phyloP scores from a whole-genome alignment of 2,888 invertebrate genomes.

The Oeneis ivallda region DNA sequence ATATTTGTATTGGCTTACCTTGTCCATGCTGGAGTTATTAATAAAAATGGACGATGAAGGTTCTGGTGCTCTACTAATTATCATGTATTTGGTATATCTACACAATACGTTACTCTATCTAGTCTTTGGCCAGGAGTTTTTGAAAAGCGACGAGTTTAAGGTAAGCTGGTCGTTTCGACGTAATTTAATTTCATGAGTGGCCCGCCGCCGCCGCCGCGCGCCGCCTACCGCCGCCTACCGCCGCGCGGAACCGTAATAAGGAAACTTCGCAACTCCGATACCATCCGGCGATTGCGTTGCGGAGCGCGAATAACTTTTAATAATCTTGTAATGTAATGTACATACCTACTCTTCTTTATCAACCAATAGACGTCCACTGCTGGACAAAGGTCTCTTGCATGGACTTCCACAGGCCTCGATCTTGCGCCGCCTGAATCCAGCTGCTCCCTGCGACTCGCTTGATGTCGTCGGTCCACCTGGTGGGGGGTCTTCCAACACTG shows the following conservation, averaged over 20 bases:
- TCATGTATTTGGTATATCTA: neutral
- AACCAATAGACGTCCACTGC: too few species aligned
- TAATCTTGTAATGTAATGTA: constrained; percentile 28
- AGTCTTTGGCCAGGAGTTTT: constrained; percentile 49
- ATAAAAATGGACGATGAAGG: too few species aligned
- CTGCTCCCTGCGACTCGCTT: too few species aligned
- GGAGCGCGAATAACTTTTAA: constrained; percentile 53
- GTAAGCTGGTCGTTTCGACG: constrained; percentile 58
- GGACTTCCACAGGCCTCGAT: too few species aligned
- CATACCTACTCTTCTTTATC: too few species aligned
- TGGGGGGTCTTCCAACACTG: too few species aligned
- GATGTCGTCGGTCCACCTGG: too few species aligned
- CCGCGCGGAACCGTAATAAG: constrained; percentile 65
- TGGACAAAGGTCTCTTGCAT: too few species aligned
- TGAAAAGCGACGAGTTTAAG: constrained; percentile 59
- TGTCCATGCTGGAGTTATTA: too few species aligned
- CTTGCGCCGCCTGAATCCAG: too few species aligned
- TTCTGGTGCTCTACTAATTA: too few species aligned
- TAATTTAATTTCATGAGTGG: constrained; percentile 75
- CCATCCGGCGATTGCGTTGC: constrained; percentile 67
- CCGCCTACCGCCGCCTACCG: neutral
- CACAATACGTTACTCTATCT: constrained; percentile 4
- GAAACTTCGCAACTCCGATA: constrained; percentile 69
- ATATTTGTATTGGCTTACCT: too few species aligned
- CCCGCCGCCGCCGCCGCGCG: constrained; percentile 40